These are phyloP conservation scores for Adoxophyes honmai DNA, from an alignment of 1,140 invertebrate species.

Conservation along the genomic window DNA sequence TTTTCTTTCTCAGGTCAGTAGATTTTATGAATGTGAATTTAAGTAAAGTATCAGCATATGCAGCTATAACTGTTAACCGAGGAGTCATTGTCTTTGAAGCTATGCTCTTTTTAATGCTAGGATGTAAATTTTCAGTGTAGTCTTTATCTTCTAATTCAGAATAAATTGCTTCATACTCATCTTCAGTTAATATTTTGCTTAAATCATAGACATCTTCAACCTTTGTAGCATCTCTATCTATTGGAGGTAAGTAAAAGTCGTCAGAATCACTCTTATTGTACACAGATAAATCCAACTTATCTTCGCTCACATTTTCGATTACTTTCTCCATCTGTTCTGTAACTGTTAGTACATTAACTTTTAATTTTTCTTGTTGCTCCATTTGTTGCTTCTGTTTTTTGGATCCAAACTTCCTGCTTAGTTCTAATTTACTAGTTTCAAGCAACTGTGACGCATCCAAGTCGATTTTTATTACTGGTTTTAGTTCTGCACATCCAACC, in stretches of 20 bases:
- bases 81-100: conserved; percentile 34
- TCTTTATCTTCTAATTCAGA: conserved; percentile 50
- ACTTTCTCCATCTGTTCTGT: conserved; percentile 56
- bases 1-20: conserved; percentile 45
- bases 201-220: conserved; percentile 46
- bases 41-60: conserved; percentile 50
- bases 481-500: conserved; percentile 34
- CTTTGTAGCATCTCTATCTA: conserved; percentile 42
- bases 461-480: conserved; percentile 39
- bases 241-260: conserved; percentile 58
- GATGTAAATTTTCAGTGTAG: conserved; percentile 34
- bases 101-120: conserved; percentile 36
- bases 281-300: conserved; percentile 45
- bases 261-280: conserved; percentile 48
- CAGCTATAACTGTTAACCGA: conserved; percentile 37
- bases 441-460: conserved; percentile 25
- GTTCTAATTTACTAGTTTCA: conserved; percentile 44
- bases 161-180: conserved; percentile 45
- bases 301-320: conserved; percentile 40
- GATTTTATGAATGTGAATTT: conserved; percentile 37
- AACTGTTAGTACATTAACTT: conserved; percentile 51
- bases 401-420: conserved; percentile 64
- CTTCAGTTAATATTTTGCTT: conserved; percentile 46
- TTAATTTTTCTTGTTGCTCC: conserved; percentile 57
- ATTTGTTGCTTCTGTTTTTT: conserved; percentile 58